Evolutionary conservation across 2,888 invertebrate species (phyloP).

Genomic region (Tipula confusa): DNA sequence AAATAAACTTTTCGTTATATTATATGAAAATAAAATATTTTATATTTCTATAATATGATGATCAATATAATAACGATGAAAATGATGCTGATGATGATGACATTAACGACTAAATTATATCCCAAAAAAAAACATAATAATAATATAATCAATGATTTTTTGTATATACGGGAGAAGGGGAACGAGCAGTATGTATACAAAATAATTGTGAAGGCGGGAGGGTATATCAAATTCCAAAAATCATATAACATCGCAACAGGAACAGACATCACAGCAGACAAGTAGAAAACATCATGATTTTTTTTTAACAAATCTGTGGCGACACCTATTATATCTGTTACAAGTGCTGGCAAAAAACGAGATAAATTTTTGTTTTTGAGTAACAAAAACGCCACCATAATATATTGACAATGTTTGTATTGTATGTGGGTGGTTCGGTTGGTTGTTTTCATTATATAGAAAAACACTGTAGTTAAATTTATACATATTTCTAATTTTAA

Average conservation of each 20-base stretch:
- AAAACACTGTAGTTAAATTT: background rate
- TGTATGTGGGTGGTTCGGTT: background rate
- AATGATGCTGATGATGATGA: background rate
- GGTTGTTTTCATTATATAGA: background rate
- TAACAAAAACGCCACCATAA: background rate
- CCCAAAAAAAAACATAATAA: background rate
- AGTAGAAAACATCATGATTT: background rate
- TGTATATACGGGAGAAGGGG: too few relatives aligned
- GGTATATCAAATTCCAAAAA: background rate
- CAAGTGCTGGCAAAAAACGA: background rate
- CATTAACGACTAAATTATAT: conserved; percentile 20
- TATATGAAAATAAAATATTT: background rate
- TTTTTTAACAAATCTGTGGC: conserved; percentile 3
- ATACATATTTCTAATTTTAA: background rate
- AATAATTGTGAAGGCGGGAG: background rate
- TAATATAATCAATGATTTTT: background rate
- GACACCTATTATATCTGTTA: conserved; percentile 17
- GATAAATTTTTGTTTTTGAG: background rate
- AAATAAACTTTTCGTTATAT: background rate
- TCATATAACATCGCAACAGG: background rate
- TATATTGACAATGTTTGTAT: background rate
- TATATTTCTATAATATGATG: background rate
- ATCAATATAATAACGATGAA: background rate
- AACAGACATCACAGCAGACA: background rate
- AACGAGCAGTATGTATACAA: background rate